Percentiles rank a stretch among this genome's conserved stretches.
These are phyloP conservation scores for Otus sunia DNA, from an alignment of 2,113 vertebrate species.

Conservation along the genomic window DNA sequence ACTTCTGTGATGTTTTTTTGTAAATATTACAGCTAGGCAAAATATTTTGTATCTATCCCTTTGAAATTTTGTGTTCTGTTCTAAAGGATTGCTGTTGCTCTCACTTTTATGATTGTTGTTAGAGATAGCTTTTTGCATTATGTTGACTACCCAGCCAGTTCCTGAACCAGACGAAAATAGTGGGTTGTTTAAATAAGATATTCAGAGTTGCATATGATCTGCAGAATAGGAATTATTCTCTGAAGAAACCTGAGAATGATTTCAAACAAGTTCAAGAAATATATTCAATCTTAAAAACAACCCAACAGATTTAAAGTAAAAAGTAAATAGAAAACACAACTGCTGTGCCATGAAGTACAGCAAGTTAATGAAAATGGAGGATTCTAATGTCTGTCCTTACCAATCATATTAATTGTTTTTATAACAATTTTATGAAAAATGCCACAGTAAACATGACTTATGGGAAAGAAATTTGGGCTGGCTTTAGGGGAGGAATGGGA, in stretches of 20 bases:
- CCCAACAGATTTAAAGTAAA: neutral
- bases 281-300: neutral
- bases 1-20: neutral
- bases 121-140: neutral
- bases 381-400: neutral
- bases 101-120: neutral
- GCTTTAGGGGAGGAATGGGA: neutral
- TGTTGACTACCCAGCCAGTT: neutral
- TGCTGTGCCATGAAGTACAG: neutral
- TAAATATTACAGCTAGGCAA: neutral
- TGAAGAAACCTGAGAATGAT: neutral
- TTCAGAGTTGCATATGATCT: neutral
- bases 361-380: neutral
- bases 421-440: neutral
- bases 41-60: neutral
- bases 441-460: neutral
- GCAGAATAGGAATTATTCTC: neutral
- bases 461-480: neutral
- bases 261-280: neutral
- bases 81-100: neutral
- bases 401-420: neutral
- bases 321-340: neutral
- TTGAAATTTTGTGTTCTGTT: neutral
- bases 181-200: neutral
- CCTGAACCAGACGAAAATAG: neutral